phyloP scores from a whole-genome alignment of 2,113 vertebrate species.

The Malaclemys terrapin region DNA sequence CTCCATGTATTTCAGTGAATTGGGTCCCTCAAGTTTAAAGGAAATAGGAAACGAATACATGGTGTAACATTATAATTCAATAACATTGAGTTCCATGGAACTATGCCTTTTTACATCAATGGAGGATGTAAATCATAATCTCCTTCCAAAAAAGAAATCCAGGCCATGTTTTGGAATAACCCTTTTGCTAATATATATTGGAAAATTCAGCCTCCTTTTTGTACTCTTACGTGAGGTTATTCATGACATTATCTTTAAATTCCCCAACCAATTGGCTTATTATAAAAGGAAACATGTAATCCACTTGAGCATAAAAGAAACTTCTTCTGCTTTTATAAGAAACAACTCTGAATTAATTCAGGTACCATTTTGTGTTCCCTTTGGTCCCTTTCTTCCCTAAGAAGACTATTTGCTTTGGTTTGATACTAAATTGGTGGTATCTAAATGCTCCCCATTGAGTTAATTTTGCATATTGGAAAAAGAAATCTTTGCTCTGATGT shows the following conservation, averaged over 20 bases:
- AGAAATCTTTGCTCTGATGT: slow-evolving; percentile 60
- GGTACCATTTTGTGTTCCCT: slow-evolving; percentile 60
- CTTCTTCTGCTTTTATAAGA: slow-evolving; percentile 50
- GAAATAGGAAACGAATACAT: background rate
- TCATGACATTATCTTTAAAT: slow-evolving; percentile 48
- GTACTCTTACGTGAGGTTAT: slow-evolving; percentile 41
- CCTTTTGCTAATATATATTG: background rate
- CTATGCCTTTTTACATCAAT: background rate
- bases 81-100: background rate
- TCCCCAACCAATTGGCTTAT: slow-evolving; percentile 12
- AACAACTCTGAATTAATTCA: slow-evolving; percentile 68
- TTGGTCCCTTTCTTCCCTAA: slow-evolving; percentile 55
- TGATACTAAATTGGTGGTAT: slow-evolving; percentile 67
- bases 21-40: background rate
- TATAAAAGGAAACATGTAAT: slow-evolving; percentile 44
- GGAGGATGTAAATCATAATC: background rate
- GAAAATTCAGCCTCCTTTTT: slow-evolving; percentile 15
- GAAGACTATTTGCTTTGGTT: slow-evolving; percentile 52
- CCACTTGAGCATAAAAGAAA: slow-evolving; percentile 49
- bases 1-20: background rate
- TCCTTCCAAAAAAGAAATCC: background rate
- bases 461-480: slow-evolving; percentile 67
- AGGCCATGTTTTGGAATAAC: background rate
- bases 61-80: slow-evolving; percentile 50
- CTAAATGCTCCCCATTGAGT: slow-evolving; percentile 69